A percentile compares a stretch with the other conserved stretches of the same genome.
phyloP scores from a whole-genome alignment of 2,797 vertebrate species.

The Stomatorhinus walkeri region DNA sequence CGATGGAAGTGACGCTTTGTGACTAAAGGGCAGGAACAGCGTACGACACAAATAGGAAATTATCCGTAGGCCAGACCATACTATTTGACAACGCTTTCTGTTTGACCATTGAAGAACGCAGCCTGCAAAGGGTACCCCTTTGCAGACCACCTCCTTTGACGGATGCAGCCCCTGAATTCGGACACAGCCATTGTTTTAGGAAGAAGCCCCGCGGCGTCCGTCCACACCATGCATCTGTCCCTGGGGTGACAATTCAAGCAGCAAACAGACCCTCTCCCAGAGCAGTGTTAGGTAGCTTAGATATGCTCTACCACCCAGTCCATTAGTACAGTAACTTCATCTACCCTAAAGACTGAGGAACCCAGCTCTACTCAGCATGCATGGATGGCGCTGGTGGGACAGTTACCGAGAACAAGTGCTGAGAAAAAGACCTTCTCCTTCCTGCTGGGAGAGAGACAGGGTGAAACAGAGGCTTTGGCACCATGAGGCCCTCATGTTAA shows the following conservation, averaged over 20 bases:
- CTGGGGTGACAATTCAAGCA: not conserved
- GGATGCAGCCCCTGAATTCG: not conserved
- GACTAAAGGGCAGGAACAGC: not conserved
- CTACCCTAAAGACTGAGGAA: conserved; percentile 27
- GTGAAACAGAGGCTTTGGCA: not conserved
- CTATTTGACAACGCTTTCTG: not conserved
- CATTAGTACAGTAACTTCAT: conserved; percentile 29
- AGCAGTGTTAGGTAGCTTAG: conserved; percentile 12
- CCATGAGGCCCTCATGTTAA: not conserved
- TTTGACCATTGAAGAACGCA: not conserved
- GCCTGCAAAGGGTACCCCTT: not conserved
- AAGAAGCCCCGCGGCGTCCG: too few species aligned
- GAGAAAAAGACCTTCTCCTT: conserved; percentile 66
- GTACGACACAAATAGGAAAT: not conserved
- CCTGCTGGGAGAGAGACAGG: conserved; percentile 52
- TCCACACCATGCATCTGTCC: not conserved
- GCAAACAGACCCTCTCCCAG: conserved; percentile 24
- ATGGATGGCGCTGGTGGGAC: conserved; percentile 25
- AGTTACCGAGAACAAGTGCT: conserved; percentile 57
- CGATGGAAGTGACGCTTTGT: not conserved
- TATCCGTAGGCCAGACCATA: not conserved
- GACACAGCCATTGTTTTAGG: not conserved
- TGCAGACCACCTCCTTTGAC: not conserved
- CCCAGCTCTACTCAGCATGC: conserved; percentile 39
- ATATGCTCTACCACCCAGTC: conserved; percentile 30